phyloP scores from a whole-genome alignment of 2,888 invertebrate species.

The Belgica antarctica region DNA sequence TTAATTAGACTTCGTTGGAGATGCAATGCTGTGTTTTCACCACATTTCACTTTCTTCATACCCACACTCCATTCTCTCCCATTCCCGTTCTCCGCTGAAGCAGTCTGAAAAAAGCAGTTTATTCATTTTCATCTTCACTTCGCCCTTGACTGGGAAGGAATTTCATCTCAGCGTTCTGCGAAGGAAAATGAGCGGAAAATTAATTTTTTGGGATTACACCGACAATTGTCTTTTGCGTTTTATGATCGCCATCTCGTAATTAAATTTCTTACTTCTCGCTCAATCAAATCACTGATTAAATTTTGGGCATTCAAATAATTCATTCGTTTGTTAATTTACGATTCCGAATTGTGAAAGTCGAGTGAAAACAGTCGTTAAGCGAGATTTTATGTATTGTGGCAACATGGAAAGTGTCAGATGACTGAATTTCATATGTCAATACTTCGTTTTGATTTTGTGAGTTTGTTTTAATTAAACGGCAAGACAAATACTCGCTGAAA shows the following conservation, averaged over 20 bases:
- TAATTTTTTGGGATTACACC: conserved; percentile 25
- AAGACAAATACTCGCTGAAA: too few relatives aligned
- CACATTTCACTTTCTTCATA: conserved; percentile 27
- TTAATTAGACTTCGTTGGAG: conserved; percentile 42
- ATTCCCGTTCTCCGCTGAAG: background rate
- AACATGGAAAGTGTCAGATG: too few relatives aligned
- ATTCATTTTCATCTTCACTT: background rate
- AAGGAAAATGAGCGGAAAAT: conserved; percentile 41
- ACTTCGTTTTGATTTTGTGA: too few relatives aligned
- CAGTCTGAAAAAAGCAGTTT: background rate
- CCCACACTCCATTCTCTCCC: background rate
- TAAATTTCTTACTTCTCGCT: background rate
- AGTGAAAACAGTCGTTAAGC: too few relatives aligned
- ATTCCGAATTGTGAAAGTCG: too few relatives aligned
- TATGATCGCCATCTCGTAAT: background rate
- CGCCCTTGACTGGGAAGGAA: background rate
- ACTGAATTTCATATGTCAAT: too few relatives aligned
- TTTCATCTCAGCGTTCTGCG: background rate
- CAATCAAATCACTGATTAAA: background rate
- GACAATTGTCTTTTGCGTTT: conserved; percentile 18
- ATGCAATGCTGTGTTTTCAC: conserved; percentile 21
- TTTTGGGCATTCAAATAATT: too few relatives aligned
- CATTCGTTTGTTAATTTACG: too few relatives aligned
- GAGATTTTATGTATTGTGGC: too few relatives aligned
- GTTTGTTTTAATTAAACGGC: too few relatives aligned